Percentiles rank a stretch among this genome's conserved stretches.
These are phyloP conservation scores for Sparus aurata DNA, from an alignment of 2,797 vertebrate genomes.

Conservation along the genomic window DNA sequence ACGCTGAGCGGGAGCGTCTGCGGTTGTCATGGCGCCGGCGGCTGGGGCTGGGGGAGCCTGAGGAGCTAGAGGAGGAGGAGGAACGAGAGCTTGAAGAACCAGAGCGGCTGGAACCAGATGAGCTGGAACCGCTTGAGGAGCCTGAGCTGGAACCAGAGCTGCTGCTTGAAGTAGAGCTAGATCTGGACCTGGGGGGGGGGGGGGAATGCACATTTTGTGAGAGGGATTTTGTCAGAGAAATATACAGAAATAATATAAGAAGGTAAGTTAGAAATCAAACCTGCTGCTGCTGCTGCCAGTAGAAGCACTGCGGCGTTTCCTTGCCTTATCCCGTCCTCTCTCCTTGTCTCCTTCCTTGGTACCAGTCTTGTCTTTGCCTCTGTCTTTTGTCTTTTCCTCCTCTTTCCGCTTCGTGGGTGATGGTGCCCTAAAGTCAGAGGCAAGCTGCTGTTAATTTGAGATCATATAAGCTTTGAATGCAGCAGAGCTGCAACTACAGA, in stretches of 20 bases:
- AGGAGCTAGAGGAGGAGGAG: conserved; percentile 96
- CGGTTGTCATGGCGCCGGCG: conserved; percentile 95
- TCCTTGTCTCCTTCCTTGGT: conserved; percentile 96
- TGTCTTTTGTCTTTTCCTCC: conserved; percentile 94
- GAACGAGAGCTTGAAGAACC: conserved; percentile 96
- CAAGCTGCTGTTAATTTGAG: conserved; percentile 3
- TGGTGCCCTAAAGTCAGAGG: conserved; percentile 88
- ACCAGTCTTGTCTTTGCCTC: conserved; percentile 91
- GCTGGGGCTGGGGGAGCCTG: conserved; percentile 93
- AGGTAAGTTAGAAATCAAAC: conserved; percentile 66
- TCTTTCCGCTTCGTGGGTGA: conserved; percentile 97
- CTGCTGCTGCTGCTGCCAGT: conserved; percentile 96
- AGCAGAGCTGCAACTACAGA: not conserved
- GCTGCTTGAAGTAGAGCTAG: conserved; percentile 96
- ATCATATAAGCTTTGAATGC: not conserved
- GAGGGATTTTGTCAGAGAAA: not conserved
- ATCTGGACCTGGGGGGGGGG: conserved; percentile 75
- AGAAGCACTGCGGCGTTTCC: conserved; percentile 95
- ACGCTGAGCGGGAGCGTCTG: conserved; percentile 95
- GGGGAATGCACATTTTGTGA: not conserved
- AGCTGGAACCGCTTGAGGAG: conserved; percentile 97
- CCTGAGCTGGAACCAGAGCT: conserved; percentile 97
- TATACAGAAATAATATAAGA: not conserved
- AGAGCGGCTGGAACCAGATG: conserved; percentile 94
- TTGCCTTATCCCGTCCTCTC: conserved; percentile 92